These are phyloP conservation scores for Columbina picui DNA, from an alignment of 2,113 vertebrate genomes.

Conservation along the genomic window DNA sequence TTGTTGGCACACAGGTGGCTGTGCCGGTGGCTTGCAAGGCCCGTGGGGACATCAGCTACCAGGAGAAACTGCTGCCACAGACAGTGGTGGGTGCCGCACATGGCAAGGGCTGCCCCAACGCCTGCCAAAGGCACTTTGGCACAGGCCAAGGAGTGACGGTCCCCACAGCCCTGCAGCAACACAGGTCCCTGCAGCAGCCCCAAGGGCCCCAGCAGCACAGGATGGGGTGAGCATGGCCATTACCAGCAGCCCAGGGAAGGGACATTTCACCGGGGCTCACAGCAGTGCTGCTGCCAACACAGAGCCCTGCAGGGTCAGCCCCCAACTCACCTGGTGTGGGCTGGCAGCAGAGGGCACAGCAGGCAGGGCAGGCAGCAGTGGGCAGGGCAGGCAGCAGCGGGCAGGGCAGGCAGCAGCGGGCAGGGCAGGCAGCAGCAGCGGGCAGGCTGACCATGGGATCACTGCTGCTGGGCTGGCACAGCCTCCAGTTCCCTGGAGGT, in stretches of 20 bases:
- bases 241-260: not conserved
- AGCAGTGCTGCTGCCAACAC: rapidly evolving
- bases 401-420: too few relatives aligned
- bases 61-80: not conserved
- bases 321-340: not conserved
- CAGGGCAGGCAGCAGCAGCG: too few relatives aligned
- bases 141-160: rapidly evolving
- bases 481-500: rapidly evolving
- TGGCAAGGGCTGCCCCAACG: rapidly evolving
- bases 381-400: too few relatives aligned
- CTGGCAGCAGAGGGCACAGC: too few relatives aligned
- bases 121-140: not conserved
- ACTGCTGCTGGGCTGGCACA: not conserved
- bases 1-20: rapidly evolving
- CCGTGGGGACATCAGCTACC: not conserved
- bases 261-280: not conserved
- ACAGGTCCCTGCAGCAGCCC: rapidly evolving
- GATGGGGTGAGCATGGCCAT: rapidly evolving
- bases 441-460: rapidly evolving
- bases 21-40: rapidly evolving
- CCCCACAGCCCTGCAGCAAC: rapidly evolving
- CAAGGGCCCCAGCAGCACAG: rapidly evolving
- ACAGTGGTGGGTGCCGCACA: not conserved
- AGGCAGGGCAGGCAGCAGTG: too few relatives aligned
- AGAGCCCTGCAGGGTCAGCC: not conserved